Conservation (phyloP, 2,113 vertebrate genomes). For the Poicephalus meyeri region DNA sequence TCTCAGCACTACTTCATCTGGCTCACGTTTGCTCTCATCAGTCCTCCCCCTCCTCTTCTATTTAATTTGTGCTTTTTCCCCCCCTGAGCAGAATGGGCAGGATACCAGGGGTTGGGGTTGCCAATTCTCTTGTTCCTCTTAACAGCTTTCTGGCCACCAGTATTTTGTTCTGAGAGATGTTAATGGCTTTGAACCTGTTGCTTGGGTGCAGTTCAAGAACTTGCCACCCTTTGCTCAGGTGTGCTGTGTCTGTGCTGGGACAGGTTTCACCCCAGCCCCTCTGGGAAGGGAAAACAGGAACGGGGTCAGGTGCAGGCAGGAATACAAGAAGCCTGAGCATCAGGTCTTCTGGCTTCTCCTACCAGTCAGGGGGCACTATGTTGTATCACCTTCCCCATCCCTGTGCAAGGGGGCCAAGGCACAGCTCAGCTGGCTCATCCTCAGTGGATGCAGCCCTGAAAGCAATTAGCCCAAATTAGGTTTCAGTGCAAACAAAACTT, state of each 20-base stretch:
- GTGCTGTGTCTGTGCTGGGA: background rate
- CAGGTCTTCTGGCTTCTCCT: background rate
- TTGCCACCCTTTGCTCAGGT: background rate
- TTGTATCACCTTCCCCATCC: background rate
- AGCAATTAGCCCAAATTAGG: background rate
- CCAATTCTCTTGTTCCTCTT: background rate
- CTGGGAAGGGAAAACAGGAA: accelerated
- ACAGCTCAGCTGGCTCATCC: accelerated
- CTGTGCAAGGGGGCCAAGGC: background rate
- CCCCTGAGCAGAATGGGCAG: background rate
- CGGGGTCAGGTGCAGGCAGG: background rate
- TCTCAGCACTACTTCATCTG: background rate
- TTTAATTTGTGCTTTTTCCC: background rate
- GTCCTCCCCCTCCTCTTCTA: background rate
- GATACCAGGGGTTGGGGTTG: background rate
- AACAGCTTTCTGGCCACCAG: slow-evolving; percentile 8
- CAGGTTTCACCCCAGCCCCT: background rate
- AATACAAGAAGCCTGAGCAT: background rate
- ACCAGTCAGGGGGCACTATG: accelerated
- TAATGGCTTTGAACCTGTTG: background rate
- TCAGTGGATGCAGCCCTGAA: background rate
- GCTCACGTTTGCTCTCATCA: accelerated
- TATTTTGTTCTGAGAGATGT: background rate
- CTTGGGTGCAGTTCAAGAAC: background rate
- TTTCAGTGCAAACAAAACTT: background rate